Percentiles rank a stretch among this genome's conserved stretches.
Conservation (phyloP, 2,113 vertebrate species). For the Caranx melampygus region DNA sequence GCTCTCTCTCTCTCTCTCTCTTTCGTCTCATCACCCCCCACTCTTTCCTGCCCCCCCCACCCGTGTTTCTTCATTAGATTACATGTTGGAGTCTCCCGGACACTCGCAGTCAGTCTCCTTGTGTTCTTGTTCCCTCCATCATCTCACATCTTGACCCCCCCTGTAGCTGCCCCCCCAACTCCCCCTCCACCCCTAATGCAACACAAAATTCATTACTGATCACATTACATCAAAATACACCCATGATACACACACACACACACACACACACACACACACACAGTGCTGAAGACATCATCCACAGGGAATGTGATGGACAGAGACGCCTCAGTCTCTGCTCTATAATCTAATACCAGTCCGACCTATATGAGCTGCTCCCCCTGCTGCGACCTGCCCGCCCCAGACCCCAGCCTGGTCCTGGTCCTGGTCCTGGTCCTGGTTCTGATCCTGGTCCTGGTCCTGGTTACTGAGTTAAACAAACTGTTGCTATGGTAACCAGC, state of each 20-base stretch:
- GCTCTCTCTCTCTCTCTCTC: conserved; percentile 88
- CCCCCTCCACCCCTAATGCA: conserved; percentile 94
- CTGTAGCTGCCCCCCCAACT: conserved; percentile 91
- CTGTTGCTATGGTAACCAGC: background rate
- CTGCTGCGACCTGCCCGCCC: no score
- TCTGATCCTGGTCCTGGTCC: no score
- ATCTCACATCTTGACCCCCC: conserved; percentile 83
- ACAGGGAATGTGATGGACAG: conserved; percentile 65
- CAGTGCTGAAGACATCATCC: conserved; percentile 90
- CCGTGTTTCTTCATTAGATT: conserved; percentile 96
- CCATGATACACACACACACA: conserved; percentile 39
- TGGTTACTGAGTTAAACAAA: background rate
- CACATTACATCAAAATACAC: conserved; percentile 96
- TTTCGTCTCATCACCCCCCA: conserved; percentile 71
- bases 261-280: conserved; percentile 4
- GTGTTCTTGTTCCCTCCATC: conserved; percentile 91
- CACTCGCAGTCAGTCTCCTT: conserved; percentile 90
- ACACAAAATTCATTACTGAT: conserved; percentile 99
- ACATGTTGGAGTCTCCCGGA: conserved; percentile 92
- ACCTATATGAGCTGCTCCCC: no score
- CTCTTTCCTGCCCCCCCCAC: background rate
- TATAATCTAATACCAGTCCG: conserved; percentile 70
- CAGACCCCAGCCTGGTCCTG: no score
- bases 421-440: no score
- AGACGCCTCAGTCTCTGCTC: conserved; percentile 61